Evolutionary conservation across 2,797 vertebrate species (phyloP), one percentile per base, ranked within the genome.

Genomic region (Siniperca undulata): DNA sequence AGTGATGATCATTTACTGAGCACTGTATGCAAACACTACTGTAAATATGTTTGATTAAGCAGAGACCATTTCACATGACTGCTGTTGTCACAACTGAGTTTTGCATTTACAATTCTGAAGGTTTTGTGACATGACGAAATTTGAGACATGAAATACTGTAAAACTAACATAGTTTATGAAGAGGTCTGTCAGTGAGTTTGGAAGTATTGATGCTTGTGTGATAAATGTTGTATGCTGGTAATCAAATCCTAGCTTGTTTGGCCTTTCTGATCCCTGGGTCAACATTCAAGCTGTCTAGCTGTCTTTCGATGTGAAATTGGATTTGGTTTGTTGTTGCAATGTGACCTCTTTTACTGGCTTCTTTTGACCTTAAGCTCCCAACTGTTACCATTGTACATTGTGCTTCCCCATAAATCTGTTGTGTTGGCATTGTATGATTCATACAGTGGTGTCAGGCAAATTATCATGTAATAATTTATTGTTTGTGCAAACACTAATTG

Each of bases 201-300:
- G 11, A 67, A 44, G 77, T 70, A 81, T 80, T 74, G 86, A 87
- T 64, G 46, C 55, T 22, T 36, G 34, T 50, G 52, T 86, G 87
- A 89, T 86, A 70, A 78, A 89, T 89, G 55, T 48, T 75, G 27
- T 42, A 38, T 17, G 27, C 22, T 24, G 14, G 74, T 78, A 66
- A 88, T 89, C 40, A 77, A 81, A 86, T 88, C 61, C 67, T 11
- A 0, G 52, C 65, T 79, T 65, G 42, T 70, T 70, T 83, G 82
- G 69, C 74, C 66, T 85, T 44, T 84, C 34, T 76, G 78, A 78
- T 71, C 75, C 48, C 55, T 3, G 36, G 76, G 66, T 88, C 70
- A 78, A 38, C 58, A 67, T 56, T 69, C 56, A 75, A 62, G n/a
- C 65, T 61, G 69, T 84, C 30, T 7, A 14, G 38, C 72, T 58